These are phyloP conservation scores for Barnardius zonarius DNA, from an alignment of 2,113 vertebrate genomes.

Conservation along the genomic window DNA sequence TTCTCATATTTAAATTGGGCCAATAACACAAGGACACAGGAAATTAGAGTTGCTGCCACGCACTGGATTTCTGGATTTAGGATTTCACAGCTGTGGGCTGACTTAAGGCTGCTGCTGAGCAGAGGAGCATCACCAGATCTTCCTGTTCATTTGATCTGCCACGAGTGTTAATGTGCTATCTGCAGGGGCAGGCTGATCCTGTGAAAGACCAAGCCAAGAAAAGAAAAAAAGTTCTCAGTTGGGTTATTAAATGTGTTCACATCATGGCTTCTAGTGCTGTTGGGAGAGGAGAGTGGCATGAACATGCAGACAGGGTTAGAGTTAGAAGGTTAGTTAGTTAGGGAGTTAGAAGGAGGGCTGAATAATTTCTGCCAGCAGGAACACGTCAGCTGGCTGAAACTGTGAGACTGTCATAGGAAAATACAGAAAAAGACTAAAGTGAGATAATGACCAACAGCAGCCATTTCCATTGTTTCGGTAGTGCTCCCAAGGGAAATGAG, in stretches of 20 bases:
- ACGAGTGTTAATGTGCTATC: background rate
- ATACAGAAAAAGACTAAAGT: background rate
- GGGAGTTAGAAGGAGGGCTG: background rate
- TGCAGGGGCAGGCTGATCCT: background rate
- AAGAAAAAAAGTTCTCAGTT: background rate
- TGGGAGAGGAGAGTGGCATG: background rate
- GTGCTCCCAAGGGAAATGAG: background rate
- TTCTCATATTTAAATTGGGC: background rate
- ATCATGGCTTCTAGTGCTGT: background rate
- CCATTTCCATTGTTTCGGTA: background rate
- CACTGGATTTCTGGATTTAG: background rate
- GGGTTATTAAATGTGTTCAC: background rate
- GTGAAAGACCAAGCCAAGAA: background rate
- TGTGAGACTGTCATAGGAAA: background rate
- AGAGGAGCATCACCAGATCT: background rate
- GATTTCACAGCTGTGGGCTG: background rate
- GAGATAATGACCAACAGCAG: background rate
- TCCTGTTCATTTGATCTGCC: background rate
- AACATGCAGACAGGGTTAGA: background rate
- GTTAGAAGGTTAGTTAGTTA: background rate
- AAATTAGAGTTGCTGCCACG: background rate
- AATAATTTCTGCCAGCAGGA: background rate
- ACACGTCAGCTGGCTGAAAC: fast-evolving
- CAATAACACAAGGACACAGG: background rate
- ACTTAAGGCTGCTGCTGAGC: background rate